phyloP scores from a whole-genome alignment of 2,888 invertebrate species.

The Neuroscelio doddi region DNA sequence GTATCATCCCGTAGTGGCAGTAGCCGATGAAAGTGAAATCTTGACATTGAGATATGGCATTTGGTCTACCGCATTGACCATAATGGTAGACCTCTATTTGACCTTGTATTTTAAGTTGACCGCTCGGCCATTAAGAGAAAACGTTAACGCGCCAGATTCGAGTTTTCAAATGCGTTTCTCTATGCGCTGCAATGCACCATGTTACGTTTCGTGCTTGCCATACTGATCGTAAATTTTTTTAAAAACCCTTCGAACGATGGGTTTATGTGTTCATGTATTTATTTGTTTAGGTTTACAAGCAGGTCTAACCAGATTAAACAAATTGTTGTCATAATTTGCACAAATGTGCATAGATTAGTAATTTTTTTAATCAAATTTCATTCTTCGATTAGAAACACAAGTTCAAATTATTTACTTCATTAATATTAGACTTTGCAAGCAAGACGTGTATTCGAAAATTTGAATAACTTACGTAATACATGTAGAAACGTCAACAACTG shows the following conservation, averaged over 20 bases:
- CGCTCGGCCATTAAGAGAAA: conserved; percentile 26
- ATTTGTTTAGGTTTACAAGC: conserved; percentile 46
- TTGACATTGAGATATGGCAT: conserved; percentile 40
- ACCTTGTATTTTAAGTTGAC: conserved; percentile 45
- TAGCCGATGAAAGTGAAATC: conserved; percentile 31
- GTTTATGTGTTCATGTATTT: conserved; percentile 48
- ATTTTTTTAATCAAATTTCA: too few relatives aligned
- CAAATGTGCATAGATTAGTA: too few relatives aligned
- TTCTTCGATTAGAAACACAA: too few relatives aligned
- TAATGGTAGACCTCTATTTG: conserved; percentile 54
- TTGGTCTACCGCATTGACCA: conserved; percentile 58
- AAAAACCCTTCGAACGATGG: conserved; percentile 39
- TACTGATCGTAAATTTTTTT: conserved; percentile 19
- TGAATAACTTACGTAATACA: too few relatives aligned
- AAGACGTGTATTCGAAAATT: too few relatives aligned
- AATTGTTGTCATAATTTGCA: conserved; percentile 7
- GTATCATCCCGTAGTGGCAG: conserved; percentile 15
- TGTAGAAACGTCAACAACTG: too few relatives aligned
- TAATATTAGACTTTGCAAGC: too few relatives aligned
- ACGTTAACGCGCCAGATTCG: conserved; percentile 20
- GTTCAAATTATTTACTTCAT: too few relatives aligned
- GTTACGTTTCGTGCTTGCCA: not conserved
- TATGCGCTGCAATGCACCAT: conserved; percentile 5
- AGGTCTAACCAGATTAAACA: conserved; percentile 27
- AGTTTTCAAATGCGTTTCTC: conserved; percentile 19